Percentiles rank a stretch among this genome's conserved stretches.
Evolutionary conservation across 2,888 invertebrate species (phyloP).

Genomic region (Xanthorhoe spadicearia): DNA sequence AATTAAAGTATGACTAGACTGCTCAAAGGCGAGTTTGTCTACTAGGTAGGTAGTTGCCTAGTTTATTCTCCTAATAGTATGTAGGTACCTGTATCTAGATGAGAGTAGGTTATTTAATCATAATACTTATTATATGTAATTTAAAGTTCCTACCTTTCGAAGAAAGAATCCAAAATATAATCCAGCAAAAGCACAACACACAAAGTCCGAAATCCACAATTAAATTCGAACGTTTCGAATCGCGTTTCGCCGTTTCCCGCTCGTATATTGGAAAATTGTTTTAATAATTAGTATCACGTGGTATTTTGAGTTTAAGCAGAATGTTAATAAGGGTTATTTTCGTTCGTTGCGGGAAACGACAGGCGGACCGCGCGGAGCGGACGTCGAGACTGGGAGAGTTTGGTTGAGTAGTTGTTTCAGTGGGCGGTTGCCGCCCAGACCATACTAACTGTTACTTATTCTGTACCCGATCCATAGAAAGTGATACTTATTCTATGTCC

Average conservation of each 20-base stretch:
- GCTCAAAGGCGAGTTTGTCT: neutral
- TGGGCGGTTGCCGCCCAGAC: constrained; percentile 76
- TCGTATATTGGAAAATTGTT: constrained; percentile 50
- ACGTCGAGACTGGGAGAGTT: constrained; percentile 75
- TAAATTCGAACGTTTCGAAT: constrained; percentile 61
- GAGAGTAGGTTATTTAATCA: too few species aligned
- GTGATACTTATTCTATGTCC: constrained; percentile 14
- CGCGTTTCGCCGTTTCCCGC: constrained; percentile 68
- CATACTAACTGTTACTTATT: constrained; percentile 21
- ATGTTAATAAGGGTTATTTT: constrained; percentile 54
- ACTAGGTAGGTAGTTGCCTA: neutral
- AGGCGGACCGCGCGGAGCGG: constrained; percentile 85
- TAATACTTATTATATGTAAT: too few species aligned
- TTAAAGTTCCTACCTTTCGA: constrained; percentile 48
- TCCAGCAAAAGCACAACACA: constrained; percentile 61
- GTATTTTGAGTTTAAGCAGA: constrained; percentile 49
- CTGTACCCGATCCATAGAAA: constrained; percentile 2
- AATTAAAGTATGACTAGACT: neutral
- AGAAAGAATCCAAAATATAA: constrained; percentile 65
- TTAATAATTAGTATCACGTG: constrained; percentile 48
- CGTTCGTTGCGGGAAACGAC: constrained; percentile 69
- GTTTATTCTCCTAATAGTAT: neutral
- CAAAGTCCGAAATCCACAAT: constrained; percentile 66
- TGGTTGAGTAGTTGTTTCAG: constrained; percentile 58
- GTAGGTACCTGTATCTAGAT: too few species aligned